A percentile compares a stretch with the other conserved stretches of the same genome.
phyloP scores from a whole-genome alignment of 2,797 vertebrate genomes.

The Lemur catta region DNA sequence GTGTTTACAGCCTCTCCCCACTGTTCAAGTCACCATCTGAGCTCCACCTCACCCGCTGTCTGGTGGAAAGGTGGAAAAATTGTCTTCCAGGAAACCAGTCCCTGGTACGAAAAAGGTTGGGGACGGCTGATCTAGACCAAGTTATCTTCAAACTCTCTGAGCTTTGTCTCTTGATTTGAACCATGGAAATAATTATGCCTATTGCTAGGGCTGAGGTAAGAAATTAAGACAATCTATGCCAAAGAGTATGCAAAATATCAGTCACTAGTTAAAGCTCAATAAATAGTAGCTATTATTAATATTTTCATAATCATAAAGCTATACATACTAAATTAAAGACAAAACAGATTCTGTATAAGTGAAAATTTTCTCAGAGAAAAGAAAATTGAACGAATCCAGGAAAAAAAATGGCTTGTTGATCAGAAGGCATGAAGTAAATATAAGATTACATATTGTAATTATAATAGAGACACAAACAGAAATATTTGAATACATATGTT shows the following conservation, averaged over 20 bases:
- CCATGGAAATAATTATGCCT: not conserved
- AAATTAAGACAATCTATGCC: not conserved
- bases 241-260: constrained; percentile 2
- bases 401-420: not conserved
- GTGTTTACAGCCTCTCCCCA: too few species aligned
- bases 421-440: constrained; percentile 8
- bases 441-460: constrained; percentile 14
- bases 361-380: not conserved
- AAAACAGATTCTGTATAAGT: not conserved
- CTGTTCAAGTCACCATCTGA: too few species aligned
- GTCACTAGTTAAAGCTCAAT: not conserved
- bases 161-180: not conserved
- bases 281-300: not conserved
- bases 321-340: not conserved
- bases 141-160: not conserved
- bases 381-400: not conserved
- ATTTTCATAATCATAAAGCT: not conserved
- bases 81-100: too few species aligned
- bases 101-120: too few species aligned
- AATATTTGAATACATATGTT: constrained; percentile 28
- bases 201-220: not conserved
- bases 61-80: too few species aligned
- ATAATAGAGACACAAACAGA: constrained; percentile 28
- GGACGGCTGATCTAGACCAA: not conserved
- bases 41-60: too few species aligned